Conservation (phyloP, 2,797 vertebrate genomes). For the Iguana delicatissima region DNA sequence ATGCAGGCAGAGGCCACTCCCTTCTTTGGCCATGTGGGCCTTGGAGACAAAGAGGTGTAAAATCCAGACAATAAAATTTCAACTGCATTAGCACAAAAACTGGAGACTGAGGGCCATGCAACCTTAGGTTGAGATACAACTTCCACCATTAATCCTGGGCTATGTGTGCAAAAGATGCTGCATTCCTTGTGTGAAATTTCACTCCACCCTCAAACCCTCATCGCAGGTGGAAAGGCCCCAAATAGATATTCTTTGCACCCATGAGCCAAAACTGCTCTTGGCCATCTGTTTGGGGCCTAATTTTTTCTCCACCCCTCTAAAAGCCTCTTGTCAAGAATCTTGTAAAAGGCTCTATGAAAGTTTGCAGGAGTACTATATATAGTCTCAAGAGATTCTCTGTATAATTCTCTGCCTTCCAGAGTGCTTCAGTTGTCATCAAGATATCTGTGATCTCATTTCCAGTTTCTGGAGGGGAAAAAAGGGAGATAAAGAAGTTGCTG, state of each 20-base stretch:
- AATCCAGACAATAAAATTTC: no score
- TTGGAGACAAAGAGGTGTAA: no score
- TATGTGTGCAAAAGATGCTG: background rate
- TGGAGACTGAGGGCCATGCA: no score
- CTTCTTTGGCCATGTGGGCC: no score
- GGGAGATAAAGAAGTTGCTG: background rate
- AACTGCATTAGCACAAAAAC: no score
- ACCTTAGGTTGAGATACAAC: no score
- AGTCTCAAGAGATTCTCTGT: background rate
- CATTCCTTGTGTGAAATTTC: background rate
- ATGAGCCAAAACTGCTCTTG: no score
- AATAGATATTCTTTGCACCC: background rate
- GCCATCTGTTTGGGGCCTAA: background rate
- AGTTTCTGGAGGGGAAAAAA: background rate
- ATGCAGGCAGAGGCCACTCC: no score
- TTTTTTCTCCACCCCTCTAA: slow-evolving; percentile 9
- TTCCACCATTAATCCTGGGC: no score
- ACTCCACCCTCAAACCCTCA: background rate
- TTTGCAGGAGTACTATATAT: background rate
- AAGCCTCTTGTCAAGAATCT: background rate
- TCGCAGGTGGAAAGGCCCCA: background rate
- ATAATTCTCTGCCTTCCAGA: background rate
- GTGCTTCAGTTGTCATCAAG: background rate
- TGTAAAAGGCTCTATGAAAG: background rate
- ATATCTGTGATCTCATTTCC: background rate